A percentile compares a stretch with the other conserved stretches of the same genome.
phyloP scores from a whole-genome alignment of 2,797 vertebrate genomes.

The Holocentrus rufus region DNA sequence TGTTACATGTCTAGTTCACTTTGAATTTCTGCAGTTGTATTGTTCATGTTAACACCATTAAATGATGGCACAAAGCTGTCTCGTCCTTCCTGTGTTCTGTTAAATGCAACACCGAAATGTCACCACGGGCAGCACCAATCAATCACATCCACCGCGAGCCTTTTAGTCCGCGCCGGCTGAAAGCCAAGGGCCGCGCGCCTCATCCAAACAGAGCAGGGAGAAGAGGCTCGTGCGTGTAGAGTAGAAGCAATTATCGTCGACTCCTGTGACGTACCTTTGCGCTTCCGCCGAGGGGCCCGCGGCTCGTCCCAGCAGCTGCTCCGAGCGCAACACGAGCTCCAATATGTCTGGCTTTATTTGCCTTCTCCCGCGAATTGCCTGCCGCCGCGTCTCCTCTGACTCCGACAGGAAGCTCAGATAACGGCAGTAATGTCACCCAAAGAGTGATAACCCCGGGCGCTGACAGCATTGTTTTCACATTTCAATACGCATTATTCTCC shows the following conservation, averaged over 20 bases:
- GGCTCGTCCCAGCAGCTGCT: conserved; percentile 41
- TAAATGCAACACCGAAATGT: conserved; percentile 5
- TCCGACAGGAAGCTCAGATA: conserved; percentile 33
- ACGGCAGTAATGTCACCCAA: conserved; percentile 17
- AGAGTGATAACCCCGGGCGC: conserved; percentile 1
- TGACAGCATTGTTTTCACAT: conserved; percentile 10
- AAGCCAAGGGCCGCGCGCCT: neutral
- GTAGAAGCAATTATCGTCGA: conserved; percentile 36
- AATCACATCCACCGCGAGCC: conserved; percentile 12
- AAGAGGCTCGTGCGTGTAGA: conserved; percentile 30
- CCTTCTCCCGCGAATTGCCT: neutral
- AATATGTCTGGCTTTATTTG: conserved; percentile 5
- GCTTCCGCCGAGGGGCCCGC: conserved; percentile 13
- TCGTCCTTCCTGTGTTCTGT: conserved; percentile 18
- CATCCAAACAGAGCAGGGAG: conserved; percentile 16
- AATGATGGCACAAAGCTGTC: conserved; percentile 53
- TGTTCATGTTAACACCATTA: conserved; percentile 62
- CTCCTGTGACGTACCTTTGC: conserved; percentile 35
- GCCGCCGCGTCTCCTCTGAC: conserved; percentile 35
- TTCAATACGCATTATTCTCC: conserved; percentile 6
- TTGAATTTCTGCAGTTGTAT: conserved; percentile 55
- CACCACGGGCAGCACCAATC: neutral
- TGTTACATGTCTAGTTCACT: conserved; percentile 37
- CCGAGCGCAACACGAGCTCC: conserved; percentile 3
- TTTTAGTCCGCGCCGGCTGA: neutral